phyloP scores from a whole-genome alignment of 2,113 vertebrate genomes.

The Rhabdornis inornatus region DNA sequence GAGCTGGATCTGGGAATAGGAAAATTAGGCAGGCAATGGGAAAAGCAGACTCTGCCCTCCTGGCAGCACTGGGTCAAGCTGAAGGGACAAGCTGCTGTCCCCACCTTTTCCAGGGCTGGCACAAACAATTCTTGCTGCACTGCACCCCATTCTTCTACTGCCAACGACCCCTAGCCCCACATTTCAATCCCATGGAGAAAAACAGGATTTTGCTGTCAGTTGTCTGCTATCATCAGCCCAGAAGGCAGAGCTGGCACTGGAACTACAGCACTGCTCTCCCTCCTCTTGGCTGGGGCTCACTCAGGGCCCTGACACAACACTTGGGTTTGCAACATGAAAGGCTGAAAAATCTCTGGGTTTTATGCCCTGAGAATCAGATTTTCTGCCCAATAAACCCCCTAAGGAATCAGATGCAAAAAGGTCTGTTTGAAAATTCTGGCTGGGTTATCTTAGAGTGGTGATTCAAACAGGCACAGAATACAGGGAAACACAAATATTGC shows the following conservation, averaged over 20 bases:
- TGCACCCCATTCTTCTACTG: neutral
- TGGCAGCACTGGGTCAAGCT: neutral
- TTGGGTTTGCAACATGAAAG: neutral
- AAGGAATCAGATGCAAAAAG: neutral
- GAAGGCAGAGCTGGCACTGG: neutral
- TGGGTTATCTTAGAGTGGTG: rapidly evolving
- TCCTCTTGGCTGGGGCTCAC: neutral
- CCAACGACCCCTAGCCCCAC: neutral
- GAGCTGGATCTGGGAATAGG: neutral
- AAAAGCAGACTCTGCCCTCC: neutral
- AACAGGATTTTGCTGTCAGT: neutral
- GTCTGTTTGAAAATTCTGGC: neutral
- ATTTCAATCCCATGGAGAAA: neutral
- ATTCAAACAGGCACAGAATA: neutral
- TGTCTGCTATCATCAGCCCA: neutral
- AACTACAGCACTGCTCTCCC: neutral
- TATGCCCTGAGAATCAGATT: neutral
- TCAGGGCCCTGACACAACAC: neutral
- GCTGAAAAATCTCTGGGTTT: neutral
- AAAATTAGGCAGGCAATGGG: neutral
- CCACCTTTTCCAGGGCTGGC: neutral
- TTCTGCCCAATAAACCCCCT: constrained; percentile 31
- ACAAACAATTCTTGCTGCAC: neutral
- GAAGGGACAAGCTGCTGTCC: neutral
- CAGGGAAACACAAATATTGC: neutral